Evolutionary conservation across 1,140 invertebrate genomes (phyloP).

Genomic region (Cryptotermes secundus): DNA sequence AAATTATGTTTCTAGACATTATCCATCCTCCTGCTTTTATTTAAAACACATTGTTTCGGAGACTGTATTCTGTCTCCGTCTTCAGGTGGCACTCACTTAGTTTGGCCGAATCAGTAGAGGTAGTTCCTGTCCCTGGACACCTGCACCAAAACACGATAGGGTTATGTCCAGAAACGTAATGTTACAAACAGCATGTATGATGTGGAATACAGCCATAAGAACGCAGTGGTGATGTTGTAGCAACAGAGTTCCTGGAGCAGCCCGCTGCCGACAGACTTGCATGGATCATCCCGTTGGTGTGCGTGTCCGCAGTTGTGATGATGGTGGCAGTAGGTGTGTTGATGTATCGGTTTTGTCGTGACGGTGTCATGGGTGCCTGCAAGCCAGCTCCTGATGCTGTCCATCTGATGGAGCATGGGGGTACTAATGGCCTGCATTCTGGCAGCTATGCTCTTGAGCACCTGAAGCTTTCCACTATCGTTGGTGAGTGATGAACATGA

Average conservation of each 20-base stretch:
- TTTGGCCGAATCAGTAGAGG: no score
- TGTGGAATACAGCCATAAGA: no score
- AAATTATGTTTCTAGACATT: no score
- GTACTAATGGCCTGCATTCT: conserved; percentile 38
- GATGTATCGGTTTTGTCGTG: background rate
- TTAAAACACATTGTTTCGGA: no score
- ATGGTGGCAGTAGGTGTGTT: background rate
- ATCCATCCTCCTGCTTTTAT: no score
- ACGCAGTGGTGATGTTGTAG: background rate
- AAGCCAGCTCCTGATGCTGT: conserved; percentile 26
- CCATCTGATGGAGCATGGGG: conserved; percentile 32
- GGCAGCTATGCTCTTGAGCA: conserved; percentile 62
- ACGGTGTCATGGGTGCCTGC: background rate
- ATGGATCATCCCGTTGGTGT: background rate
- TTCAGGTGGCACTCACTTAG: no score
- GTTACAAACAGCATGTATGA: no score
- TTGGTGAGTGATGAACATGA: conserved; percentile 51
- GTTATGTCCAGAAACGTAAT: no score
- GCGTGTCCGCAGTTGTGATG: background rate
- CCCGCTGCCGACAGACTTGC: background rate
- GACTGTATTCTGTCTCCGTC: no score
- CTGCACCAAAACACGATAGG: no score
- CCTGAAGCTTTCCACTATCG: conserved; percentile 58
- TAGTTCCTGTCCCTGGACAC: no score
- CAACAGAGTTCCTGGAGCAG: conserved; percentile 32